These are phyloP conservation scores for Champsocephalus esox DNA, from an alignment of 2,797 vertebrate genomes.

Conservation along the genomic window DNA sequence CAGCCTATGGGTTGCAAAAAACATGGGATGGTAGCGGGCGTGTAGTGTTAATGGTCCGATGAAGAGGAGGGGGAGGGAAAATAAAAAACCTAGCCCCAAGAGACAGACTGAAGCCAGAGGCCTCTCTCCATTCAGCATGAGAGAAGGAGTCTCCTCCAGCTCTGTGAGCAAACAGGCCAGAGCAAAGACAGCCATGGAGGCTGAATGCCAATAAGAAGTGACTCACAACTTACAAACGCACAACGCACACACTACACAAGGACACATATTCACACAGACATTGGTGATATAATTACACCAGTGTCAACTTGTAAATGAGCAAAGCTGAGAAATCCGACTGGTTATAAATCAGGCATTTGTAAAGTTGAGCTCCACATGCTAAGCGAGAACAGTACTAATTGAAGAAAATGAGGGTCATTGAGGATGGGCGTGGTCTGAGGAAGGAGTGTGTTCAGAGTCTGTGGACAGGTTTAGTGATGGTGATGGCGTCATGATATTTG, in stretches of 20 bases:
- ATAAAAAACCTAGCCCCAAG: conserved; percentile 43
- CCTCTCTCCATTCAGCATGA: conserved; percentile 74
- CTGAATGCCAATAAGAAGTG: conserved; percentile 76
- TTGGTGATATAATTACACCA: conserved; percentile 18
- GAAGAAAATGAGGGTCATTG: background rate
- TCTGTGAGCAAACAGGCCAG: conserved; percentile 76
- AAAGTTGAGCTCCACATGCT: background rate
- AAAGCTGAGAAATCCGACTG: background rate
- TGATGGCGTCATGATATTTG: too few species aligned
- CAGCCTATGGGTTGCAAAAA: background rate
- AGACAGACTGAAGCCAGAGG: conserved; percentile 67
- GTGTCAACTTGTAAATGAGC: conserved; percentile 34
- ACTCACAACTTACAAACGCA: conserved; percentile 44
- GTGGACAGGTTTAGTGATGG: too few species aligned
- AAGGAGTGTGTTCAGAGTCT: too few species aligned
- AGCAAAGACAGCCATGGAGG: conserved; percentile 70
- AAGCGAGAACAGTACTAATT: conserved; percentile 1
- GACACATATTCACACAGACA: conserved; percentile 30
- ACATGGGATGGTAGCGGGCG: conserved; percentile 15
- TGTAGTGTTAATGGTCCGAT: conserved; percentile 56
- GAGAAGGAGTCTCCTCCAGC: conserved; percentile 57
- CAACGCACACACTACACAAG: conserved; percentile 22
- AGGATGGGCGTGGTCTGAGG: too few species aligned
- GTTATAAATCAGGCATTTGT: background rate
- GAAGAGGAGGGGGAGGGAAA: conserved; percentile 42